Evolutionary conservation across 2,888 invertebrate species (phyloP).

Genomic region (Oscheius sp.): DNA sequence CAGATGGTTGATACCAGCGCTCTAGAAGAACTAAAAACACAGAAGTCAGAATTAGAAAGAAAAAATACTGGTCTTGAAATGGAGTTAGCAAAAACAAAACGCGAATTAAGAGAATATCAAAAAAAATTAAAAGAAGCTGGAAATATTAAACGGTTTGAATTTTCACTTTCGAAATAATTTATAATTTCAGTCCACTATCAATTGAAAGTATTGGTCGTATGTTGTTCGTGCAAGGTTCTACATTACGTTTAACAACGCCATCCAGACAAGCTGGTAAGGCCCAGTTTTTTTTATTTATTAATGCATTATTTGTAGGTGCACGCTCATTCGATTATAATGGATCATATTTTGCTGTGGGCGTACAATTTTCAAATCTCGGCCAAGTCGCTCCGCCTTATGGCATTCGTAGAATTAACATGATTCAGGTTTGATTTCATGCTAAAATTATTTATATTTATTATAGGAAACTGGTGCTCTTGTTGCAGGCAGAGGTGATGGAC

Average conservation of each 20-base stretch:
- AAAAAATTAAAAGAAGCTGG: neutral
- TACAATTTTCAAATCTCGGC: neutral
- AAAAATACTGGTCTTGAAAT: slow-evolving; percentile 20
- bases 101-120: neutral
- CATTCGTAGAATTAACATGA: neutral
- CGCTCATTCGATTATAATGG: slow-evolving; percentile 37
- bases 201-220: neutral
- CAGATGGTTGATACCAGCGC: slow-evolving; percentile 29
- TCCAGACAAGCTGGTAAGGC: neutral
- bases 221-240: neutral
- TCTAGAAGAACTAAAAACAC: slow-evolving; percentile 7
- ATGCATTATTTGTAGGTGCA: slow-evolving; percentile 24
- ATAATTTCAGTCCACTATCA: neutral
- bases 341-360: slow-evolving; percentile 21
- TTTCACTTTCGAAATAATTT: neutral
- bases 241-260: neutral
- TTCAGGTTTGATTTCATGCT: neutral
- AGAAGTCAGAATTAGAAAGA: neutral
- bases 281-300: neutral
- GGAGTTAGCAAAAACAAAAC: slow-evolving; percentile 4
- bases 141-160: neutral
- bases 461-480: neutral
- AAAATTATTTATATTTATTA: neutral
- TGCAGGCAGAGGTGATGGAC: neutral
- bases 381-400: neutral